Evolutionary conservation across 2,797 vertebrate species (phyloP), one percentile per base, ranked within the genome.

Genomic region (Dicrostonyx torquatus): DNA sequence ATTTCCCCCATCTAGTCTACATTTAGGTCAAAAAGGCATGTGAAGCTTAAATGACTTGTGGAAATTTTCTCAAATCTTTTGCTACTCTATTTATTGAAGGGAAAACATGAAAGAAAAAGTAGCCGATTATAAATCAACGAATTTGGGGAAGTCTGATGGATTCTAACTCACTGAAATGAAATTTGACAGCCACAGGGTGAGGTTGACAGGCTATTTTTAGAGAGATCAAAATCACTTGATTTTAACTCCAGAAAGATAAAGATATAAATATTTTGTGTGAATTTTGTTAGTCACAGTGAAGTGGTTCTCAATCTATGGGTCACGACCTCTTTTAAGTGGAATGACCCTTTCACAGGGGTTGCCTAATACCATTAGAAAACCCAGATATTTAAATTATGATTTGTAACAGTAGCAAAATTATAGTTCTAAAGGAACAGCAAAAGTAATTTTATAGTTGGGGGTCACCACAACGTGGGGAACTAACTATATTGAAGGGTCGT

Each of bases 171-270:
- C 40, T 43, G n/a, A 77, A 60, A 76, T n/a, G 48, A 43, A 89
- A 89, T 94, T 66, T 87, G 64, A 86, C 34, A 18, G 29, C 66
- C 40, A 87, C 26, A 83, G 50, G 60, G 43, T 75, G 45, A 90
- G 26, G 31, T 50, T 77, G 76, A 85, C 66, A 48, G 2, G 4
- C 13, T 85, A 48, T 70, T 95, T 96, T 93, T 58, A 89, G 83
- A 89, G 11, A 80, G 31, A 90, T 85, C 10, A 40, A 26, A 48
- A 14, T 76, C 40, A n/a, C 11, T 76, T 87, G 8, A 86, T 66
- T 40, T 66, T 66, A 37, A 86, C 88, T 95, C 75, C 45, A 92
- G 43, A 72, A 90, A 60, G 68, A 89, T 76, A 80, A 90, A 93
- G 70, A 94, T 76, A 53, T 78, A 86, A 92, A 66, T n/a, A 48